Percentiles rank a stretch among this genome's conserved stretches.
phyloP scores from a whole-genome alignment of 2,797 vertebrate species.

The Denticeps clupeoides region DNA sequence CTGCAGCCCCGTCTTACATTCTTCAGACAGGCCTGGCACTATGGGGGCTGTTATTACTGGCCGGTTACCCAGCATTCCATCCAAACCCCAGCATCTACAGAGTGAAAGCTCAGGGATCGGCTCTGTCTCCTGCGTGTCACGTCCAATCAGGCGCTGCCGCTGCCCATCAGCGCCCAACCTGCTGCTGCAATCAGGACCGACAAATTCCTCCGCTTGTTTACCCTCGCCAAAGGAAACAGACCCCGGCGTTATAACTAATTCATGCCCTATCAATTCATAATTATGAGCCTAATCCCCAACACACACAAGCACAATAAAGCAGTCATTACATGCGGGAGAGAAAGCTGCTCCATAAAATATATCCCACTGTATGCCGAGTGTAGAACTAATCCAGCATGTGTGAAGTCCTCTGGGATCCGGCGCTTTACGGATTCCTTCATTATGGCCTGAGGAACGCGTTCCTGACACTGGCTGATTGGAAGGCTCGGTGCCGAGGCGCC shows the following conservation, averaged over 20 bases:
- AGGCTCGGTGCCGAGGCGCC: constrained; percentile 48
- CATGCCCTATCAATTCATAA: constrained; percentile 64
- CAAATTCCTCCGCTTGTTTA: constrained; percentile 45
- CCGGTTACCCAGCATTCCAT: constrained; percentile 43
- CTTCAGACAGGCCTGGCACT: constrained; percentile 25
- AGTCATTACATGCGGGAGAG: constrained; percentile 8
- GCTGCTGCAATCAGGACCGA: background rate
- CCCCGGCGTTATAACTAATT: constrained; percentile 60
- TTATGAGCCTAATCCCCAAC: constrained; percentile 43
- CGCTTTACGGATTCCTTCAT: constrained; percentile 5
- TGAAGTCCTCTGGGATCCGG: constrained; percentile 10
- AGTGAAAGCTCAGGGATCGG: constrained; percentile 37
- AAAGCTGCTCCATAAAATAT: constrained; percentile 10
- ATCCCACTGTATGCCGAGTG: constrained; percentile 8
- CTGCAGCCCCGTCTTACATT: constrained; percentile 1
- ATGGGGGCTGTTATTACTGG: constrained; percentile 51
- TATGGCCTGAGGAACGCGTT: constrained; percentile 6
- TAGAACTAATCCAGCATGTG: background rate
- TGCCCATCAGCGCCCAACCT: constrained; percentile 10
- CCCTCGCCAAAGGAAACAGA: constrained; percentile 52
- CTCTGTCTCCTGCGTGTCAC: constrained; percentile 41
- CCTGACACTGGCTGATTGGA: constrained; percentile 26
- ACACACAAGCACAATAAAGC: constrained; percentile 19
- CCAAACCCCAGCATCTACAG: constrained; percentile 29
- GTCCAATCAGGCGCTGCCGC: constrained; percentile 43